A percentile compares a stretch with the other conserved stretches of the same genome.
phyloP scores from a whole-genome alignment of 1,140 invertebrate genomes.

The Leptopilina boulardi region DNA sequence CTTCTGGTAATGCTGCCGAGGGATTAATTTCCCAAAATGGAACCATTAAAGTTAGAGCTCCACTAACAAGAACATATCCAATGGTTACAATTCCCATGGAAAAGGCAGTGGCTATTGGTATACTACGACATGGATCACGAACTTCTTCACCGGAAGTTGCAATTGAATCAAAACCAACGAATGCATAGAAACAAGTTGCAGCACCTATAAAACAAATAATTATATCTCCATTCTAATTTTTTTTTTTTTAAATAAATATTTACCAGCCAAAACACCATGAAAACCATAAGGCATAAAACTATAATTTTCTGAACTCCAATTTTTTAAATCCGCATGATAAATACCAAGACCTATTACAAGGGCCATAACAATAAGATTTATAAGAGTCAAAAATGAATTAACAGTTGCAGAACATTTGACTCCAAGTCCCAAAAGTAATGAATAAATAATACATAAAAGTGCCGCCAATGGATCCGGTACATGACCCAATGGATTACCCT shows the following conservation, averaged over 20 bases:
- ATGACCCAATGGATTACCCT: conserved; percentile 84
- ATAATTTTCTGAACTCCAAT: conserved; percentile 85
- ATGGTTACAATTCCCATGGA: conserved; percentile 88
- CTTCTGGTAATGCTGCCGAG: conserved; percentile 89
- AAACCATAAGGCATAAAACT: conserved; percentile 91
- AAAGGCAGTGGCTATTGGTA: conserved; percentile 87
- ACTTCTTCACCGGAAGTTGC: conserved; percentile 92
- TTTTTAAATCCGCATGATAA: conserved; percentile 86
- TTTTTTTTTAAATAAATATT: not conserved
- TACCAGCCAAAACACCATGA: conserved; percentile 81
- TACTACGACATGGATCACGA: conserved; percentile 85
- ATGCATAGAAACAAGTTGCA: conserved; percentile 93
- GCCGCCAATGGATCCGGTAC: conserved; percentile 91
- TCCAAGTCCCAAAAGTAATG: conserved; percentile 84
- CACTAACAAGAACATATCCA: conserved; percentile 88
- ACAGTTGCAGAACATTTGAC: conserved; percentile 92
- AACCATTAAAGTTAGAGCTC: conserved; percentile 89
- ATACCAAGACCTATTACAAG: conserved; percentile 87
- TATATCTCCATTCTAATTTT: too few relatives aligned
- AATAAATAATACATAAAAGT: conserved; percentile 84
- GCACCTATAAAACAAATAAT: conserved; percentile 77
- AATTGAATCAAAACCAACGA: conserved; percentile 92
- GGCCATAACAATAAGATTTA: conserved; percentile 86
- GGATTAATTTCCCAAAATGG: conserved; percentile 86
- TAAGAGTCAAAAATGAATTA: conserved; percentile 87